A percentile compares a stretch with the other conserved stretches of the same genome.
phyloP scores from a whole-genome alignment of 2,888 invertebrate species.

The Bellardia bayeri region DNA sequence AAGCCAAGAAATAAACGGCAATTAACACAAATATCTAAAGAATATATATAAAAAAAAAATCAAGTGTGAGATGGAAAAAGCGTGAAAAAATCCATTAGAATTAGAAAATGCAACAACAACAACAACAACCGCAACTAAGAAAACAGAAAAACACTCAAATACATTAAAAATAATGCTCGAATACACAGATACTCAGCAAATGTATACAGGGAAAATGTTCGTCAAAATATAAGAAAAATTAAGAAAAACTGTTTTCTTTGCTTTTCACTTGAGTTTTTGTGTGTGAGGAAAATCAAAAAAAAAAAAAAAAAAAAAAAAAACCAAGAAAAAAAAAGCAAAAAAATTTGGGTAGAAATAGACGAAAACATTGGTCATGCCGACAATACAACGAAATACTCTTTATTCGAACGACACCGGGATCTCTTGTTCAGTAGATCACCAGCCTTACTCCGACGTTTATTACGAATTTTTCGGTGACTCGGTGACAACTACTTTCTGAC shows the following conservation, averaged over 20 bases:
- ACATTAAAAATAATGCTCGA: conserved; percentile 55
- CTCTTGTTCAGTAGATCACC: conserved; percentile 85
- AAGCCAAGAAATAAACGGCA: conserved; percentile 74
- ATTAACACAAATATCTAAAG: conserved; percentile 79
- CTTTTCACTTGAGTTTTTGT: conserved; percentile 23
- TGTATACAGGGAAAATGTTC: conserved; percentile 24
- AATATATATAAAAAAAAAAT: conserved; percentile 27
- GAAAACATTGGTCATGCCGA: conserved; percentile 78
- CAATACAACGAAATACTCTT: conserved; percentile 84
- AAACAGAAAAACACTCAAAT: conserved; percentile 59
- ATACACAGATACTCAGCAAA: conserved; percentile 4
- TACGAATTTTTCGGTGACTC: conserved; percentile 84
- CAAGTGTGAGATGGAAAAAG: conserved; percentile 74
- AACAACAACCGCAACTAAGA: conserved; percentile 8
- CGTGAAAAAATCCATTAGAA: conserved; percentile 73
- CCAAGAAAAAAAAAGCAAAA: conserved; percentile 42
- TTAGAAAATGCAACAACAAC: conserved; percentile 53
- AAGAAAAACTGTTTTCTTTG: conserved; percentile 56
- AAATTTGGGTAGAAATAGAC: conserved; percentile 77
- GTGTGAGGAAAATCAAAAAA: conserved; percentile 54
- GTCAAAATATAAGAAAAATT: conserved; percentile 15
- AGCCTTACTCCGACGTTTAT: conserved; percentile 85
- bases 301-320: conserved; percentile 47
- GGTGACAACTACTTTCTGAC: conserved; percentile 84
- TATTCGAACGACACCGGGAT: conserved; percentile 85